Conservation (phyloP, 1,140 invertebrate species). For the Lasioglossum albipes region DNA sequence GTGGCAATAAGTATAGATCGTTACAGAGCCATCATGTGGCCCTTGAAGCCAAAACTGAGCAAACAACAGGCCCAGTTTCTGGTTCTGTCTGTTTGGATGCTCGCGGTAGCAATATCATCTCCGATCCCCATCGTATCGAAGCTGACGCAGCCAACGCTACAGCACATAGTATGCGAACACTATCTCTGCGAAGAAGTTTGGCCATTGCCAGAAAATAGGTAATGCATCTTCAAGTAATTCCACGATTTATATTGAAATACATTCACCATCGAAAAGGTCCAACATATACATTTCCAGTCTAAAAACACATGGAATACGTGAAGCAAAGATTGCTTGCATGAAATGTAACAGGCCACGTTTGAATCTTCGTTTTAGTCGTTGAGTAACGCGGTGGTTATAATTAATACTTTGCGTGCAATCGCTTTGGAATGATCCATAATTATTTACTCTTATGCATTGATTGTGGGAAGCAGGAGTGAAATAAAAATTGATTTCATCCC, state of each 20-base stretch:
- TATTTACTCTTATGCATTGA: no score
- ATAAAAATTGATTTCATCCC: no score
- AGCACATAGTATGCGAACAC: conserved; percentile 83
- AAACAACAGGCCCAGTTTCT: conserved; percentile 84
- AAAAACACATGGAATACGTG: no score
- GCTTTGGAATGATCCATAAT: no score
- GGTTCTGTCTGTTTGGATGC: conserved; percentile 88
- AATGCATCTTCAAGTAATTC: conserved; percentile 8
- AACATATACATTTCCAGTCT: neutral
- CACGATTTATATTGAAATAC: neutral
- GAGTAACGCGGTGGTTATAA: no score
- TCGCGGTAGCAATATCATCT: conserved; percentile 89
- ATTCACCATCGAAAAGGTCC: neutral
- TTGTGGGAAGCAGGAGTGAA: no score
- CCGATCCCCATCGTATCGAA: conserved; percentile 88
- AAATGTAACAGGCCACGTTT: neutral
- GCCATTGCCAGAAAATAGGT: conserved; percentile 80
- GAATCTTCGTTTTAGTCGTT: neutral
- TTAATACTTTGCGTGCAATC: no score
- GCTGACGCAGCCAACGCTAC: conserved; percentile 81
- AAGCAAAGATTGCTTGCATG: no score
- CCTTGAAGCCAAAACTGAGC: conserved; percentile 88
- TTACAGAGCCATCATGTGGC: conserved; percentile 93
- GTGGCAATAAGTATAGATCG: conserved; percentile 92
- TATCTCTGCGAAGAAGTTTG: conserved; percentile 86